Conservation (phyloP, 1,140 invertebrate species). For the Habropoda laboriosa region DNA sequence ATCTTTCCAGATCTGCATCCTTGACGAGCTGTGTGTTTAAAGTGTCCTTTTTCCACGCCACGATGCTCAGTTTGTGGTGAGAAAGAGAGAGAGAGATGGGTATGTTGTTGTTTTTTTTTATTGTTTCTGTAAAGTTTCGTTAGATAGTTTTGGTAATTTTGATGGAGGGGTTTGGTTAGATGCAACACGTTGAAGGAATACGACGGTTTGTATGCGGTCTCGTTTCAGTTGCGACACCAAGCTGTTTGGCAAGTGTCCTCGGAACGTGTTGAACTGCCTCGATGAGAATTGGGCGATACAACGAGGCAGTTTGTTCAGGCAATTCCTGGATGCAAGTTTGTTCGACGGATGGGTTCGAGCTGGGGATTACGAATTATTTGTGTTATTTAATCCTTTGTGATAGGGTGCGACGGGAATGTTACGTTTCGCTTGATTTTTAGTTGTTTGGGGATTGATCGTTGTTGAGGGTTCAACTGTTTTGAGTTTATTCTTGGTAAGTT, state of each 20-base stretch:
- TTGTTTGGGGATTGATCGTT: too few relatives aligned
- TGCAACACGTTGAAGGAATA: background rate
- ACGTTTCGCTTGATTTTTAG: too few relatives aligned
- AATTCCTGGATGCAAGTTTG: background rate
- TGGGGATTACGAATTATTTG: too few relatives aligned
- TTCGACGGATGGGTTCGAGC: background rate
- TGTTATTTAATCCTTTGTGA: too few relatives aligned
- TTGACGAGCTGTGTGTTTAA: background rate
- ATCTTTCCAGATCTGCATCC: slow-evolving; percentile 7
- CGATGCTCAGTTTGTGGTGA: too few relatives aligned
- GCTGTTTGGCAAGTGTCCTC: slow-evolving; percentile 3
- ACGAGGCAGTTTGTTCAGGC: background rate
- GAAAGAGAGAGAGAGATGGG: too few relatives aligned
- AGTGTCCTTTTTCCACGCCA: background rate
- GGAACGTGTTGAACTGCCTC: background rate
- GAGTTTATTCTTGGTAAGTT: too few relatives aligned
- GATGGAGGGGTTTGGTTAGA: background rate
- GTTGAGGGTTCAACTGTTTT: too few relatives aligned
- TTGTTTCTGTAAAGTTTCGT: too few relatives aligned
- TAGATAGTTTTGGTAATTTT: too few relatives aligned
- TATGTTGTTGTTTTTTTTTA: too few relatives aligned
- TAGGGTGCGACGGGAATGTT: too few relatives aligned
- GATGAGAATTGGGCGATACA: background rate
- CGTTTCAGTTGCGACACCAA: background rate
- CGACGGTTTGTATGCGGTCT: slow-evolving; percentile 9